Evolutionary conservation across 1,140 invertebrate species (phyloP).

Genomic region (Melanaphis sacchari): DNA sequence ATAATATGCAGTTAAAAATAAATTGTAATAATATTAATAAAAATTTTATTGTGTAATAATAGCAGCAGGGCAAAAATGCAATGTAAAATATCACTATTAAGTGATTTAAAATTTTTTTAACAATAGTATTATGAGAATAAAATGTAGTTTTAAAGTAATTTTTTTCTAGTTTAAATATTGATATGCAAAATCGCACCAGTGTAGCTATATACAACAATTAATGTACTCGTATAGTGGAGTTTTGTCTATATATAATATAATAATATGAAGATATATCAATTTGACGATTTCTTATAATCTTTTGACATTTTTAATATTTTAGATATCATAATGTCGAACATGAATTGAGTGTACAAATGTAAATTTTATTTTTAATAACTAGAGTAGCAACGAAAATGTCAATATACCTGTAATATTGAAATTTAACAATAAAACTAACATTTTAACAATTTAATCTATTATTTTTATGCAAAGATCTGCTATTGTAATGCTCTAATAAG

Average conservation of each 20-base stretch:
- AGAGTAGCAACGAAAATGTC: neutral
- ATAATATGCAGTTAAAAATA: neutral
- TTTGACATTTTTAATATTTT: neutral
- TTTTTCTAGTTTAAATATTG: neutral
- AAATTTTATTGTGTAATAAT: neutral
- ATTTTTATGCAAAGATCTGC: too few relatives aligned
- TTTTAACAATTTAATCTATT: neutral
- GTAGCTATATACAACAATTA: neutral
- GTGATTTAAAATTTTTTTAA: neutral
- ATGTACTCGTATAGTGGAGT: neutral
- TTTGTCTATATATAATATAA: neutral
- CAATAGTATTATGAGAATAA: neutral
- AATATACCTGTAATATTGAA: neutral
- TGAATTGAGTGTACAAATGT: neutral
- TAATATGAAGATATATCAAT: neutral
- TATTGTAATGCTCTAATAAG: too few relatives aligned
- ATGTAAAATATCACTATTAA: neutral
- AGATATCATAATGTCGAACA: neutral
- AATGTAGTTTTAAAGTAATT: neutral
- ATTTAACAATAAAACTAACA: neutral
- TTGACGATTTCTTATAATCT: neutral
- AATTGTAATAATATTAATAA: neutral
- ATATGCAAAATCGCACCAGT: neutral
- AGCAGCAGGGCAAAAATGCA: neutral
- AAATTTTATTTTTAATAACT: neutral